Base-by-base conservation (phyloP, 2,113 vertebrate species). In the Xiphophorus hellerii region DNA sequence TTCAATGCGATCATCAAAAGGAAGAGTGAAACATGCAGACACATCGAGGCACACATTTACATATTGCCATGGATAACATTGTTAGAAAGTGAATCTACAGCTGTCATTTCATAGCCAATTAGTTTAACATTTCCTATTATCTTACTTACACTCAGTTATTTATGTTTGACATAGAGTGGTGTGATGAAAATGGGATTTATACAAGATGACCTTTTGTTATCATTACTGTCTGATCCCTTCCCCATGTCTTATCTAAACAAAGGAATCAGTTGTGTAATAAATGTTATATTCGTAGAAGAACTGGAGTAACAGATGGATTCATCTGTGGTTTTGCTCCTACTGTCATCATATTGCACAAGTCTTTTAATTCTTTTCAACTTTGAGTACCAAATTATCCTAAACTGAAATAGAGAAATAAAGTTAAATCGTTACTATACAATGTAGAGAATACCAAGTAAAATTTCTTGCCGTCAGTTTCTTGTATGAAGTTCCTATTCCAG, bases 61-160 rank as follows among this genome's bases (percentile, higher is more conserved):
- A 83, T 58, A 65, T 74, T n/a, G 66, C 73, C 71, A 78, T 89
- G 76, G 86, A 91, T 87, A 89, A 78, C 66, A 60, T 77, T 83
- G 78, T 89, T 88, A 86, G 64, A 87, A 80, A 82, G 83, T 73
- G 70, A 68, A 70, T 84, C 73, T 66, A 22, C 61, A 1, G 68
- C 64, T 71, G 79, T 91, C 76, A 84, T 90, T 90, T 84, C 82
- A 76, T 80, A 84, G 85, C 69, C 64, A 80, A 89, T 91, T 90
- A 86, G 91, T 93, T 89, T 89, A 76, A 73, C 58, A 20, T 86
- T 88, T 83, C 74, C 67, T 68, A 69, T 80, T 84, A 37, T 8
- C 78, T 85, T 89, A 86, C 89, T 92, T 90, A 87, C 70, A 48
- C 73, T 64, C 83, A 58, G 82, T 8, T 37, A 84, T 81, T 88